A percentile compares a stretch with the other conserved stretches of the same genome.
Evolutionary conservation across 2,888 invertebrate species (phyloP).

Genomic region (Harmothoe impar): DNA sequence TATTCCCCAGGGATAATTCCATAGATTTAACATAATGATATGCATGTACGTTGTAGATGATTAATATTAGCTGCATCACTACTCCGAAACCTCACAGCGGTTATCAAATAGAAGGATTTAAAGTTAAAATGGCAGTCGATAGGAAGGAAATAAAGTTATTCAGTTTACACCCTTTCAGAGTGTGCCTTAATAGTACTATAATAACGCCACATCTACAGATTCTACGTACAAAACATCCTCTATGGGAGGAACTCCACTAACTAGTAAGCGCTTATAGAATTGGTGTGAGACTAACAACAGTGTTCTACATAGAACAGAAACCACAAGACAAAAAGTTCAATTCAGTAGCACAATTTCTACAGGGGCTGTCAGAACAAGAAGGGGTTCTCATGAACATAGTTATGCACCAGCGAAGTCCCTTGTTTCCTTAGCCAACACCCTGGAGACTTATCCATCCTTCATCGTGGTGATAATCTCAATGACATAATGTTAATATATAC

Average conservation of each 20-base stretch:
- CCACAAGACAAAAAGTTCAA: conserved; percentile 7
- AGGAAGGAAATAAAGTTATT: too few relatives aligned
- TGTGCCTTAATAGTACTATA: too few relatives aligned
- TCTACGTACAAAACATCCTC: background rate
- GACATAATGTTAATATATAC: background rate
- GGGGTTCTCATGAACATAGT: background rate
- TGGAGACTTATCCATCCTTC: background rate
- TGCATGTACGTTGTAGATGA: too few relatives aligned
- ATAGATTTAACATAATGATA: too few relatives aligned
- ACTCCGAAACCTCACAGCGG: too few relatives aligned
- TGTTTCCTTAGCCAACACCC: background rate
- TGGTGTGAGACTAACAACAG: background rate
- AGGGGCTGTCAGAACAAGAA: background rate
- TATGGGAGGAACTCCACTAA: background rate
- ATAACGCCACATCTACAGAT: too few relatives aligned
- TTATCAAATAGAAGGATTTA: too few relatives aligned
- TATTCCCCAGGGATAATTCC: too few relatives aligned
- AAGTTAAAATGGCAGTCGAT: too few relatives aligned
- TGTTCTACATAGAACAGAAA: background rate
- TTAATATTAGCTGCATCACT: too few relatives aligned
- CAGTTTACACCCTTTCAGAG: too few relatives aligned
- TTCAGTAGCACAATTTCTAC: conserved; percentile 8
- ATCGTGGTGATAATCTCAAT: background rate
- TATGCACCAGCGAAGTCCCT: background rate
- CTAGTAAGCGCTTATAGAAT: background rate